These are phyloP conservation scores for Zaprionus lineosus DNA, from an alignment of 2,888 invertebrate species.

Conservation along the genomic window DNA sequence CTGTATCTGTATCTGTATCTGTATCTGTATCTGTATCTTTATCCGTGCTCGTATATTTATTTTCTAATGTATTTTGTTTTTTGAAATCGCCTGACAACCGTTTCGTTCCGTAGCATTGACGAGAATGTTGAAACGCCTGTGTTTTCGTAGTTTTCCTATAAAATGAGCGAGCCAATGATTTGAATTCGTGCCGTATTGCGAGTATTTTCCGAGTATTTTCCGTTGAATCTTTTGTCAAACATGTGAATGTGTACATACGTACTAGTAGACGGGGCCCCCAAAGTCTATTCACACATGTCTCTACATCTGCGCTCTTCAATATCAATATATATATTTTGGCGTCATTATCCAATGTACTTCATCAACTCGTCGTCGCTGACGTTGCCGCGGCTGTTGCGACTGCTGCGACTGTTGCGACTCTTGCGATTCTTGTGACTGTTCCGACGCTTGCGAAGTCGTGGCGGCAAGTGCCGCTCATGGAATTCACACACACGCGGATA, in stretches of 20 bases:
- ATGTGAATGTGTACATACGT: neutral
- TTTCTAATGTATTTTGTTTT: neutral
- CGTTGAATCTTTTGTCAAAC: conserved; percentile 30
- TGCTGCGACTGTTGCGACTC: neutral
- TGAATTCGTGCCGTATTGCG: conserved; percentile 34
- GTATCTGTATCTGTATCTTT: neutral
- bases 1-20: conserved; percentile 7
- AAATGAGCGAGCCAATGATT: conserved; percentile 57
- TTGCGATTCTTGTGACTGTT: neutral
- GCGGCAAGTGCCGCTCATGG: conserved; percentile 64
- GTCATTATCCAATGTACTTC: conserved; percentile 75
- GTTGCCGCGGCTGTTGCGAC: conserved; percentile 16
- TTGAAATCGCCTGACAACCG: conserved; percentile 54
- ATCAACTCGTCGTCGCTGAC: conserved; percentile 55
- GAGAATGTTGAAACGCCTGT: conserved; percentile 68
- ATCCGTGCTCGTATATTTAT: neutral
- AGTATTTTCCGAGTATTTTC: conserved; percentile 17
- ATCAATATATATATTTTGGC: conserved; percentile 39
- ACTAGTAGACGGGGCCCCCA: conserved; percentile 2
- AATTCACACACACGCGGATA: conserved; percentile 34
- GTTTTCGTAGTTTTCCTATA: conserved; percentile 52
- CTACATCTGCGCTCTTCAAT: neutral
- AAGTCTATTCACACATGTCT: conserved; percentile 4
- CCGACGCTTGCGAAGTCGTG: conserved; percentile 13
- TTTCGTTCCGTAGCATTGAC: conserved; percentile 54